phyloP scores from a whole-genome alignment of 2,888 invertebrate genomes.

The Azorinus chamasolen region DNA sequence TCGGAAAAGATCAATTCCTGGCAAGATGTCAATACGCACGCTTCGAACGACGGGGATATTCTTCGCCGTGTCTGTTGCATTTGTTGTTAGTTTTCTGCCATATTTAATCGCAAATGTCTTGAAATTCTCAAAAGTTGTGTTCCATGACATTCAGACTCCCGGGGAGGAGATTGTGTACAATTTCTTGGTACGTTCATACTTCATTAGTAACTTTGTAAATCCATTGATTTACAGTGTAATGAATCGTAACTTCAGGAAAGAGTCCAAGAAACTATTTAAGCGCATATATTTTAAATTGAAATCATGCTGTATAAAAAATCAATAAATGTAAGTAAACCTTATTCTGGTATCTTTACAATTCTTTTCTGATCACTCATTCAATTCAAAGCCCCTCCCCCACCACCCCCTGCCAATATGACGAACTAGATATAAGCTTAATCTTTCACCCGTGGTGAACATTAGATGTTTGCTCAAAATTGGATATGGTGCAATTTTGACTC shows the following conservation, averaged over 20 bases:
- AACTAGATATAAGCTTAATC: too few species aligned
- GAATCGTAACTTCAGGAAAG: conserved; percentile 69
- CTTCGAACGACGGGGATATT: conserved; percentile 76
- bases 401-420: too few species aligned
- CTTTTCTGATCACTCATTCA: too few species aligned
- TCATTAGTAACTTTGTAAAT: conserved; percentile 76
- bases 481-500: too few species aligned
- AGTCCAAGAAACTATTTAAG: conserved; percentile 64
- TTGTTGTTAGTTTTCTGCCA: conserved; percentile 75
- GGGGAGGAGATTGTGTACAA: conserved; percentile 72
- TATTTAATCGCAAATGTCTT: conserved; percentile 74
- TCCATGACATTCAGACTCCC: conserved; percentile 59
- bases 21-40: conserved; percentile 64
- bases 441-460: too few species aligned
- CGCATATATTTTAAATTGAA: conserved; percentile 35
- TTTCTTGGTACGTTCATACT: conserved; percentile 76
- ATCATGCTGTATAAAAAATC: neutral
- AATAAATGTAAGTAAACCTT: too few species aligned
- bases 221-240: conserved; percentile 77
- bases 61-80: conserved; percentile 73
- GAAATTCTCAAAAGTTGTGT: conserved; percentile 70
- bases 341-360: too few species aligned
- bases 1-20: conserved; percentile 45
- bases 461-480: too few species aligned
- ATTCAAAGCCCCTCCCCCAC: too few species aligned